Conservation (phyloP, 2,888 invertebrate species). For the Mimas tiliae region DNA sequence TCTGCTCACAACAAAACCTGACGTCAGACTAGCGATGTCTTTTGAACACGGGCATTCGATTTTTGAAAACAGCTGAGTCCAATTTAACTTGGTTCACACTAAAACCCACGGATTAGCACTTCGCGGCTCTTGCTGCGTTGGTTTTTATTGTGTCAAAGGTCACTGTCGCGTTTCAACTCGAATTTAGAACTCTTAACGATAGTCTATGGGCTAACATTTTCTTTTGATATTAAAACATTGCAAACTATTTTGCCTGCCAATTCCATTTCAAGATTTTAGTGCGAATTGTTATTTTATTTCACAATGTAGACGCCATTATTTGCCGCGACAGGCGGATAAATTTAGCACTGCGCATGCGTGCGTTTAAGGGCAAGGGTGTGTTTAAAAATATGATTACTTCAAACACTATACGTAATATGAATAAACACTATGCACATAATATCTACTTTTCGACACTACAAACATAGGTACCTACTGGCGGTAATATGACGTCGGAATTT, state of each 20-base stretch:
- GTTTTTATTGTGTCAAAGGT: constrained; percentile 43
- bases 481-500: no score
- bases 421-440: no score
- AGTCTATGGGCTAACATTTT: constrained; percentile 10
- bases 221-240: constrained; percentile 8
- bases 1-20: constrained; percentile 61
- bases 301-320: constrained; percentile 64
- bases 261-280: constrained; percentile 30
- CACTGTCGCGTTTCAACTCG: constrained; percentile 30
- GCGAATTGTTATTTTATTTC: constrained; percentile 37
- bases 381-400: constrained; percentile 35
- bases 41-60: constrained; percentile 65
- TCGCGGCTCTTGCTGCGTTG: constrained; percentile 36
- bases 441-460: no score
- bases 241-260: not conserved
- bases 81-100: constrained; percentile 49
- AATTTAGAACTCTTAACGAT: constrained; percentile 20
- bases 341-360: constrained; percentile 65
- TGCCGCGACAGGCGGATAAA: constrained; percentile 34
- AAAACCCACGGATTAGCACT: constrained; percentile 30
- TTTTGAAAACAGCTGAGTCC: constrained; percentile 76
- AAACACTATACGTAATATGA: no score
- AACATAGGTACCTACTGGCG: no score
- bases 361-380: constrained; percentile 70
- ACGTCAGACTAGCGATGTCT: constrained; percentile 66